A percentile compares a stretch with the other conserved stretches of the same genome.
These are phyloP conservation scores for Mantis religiosa DNA, from an alignment of 2,888 invertebrate species.

Conservation along the genomic window DNA sequence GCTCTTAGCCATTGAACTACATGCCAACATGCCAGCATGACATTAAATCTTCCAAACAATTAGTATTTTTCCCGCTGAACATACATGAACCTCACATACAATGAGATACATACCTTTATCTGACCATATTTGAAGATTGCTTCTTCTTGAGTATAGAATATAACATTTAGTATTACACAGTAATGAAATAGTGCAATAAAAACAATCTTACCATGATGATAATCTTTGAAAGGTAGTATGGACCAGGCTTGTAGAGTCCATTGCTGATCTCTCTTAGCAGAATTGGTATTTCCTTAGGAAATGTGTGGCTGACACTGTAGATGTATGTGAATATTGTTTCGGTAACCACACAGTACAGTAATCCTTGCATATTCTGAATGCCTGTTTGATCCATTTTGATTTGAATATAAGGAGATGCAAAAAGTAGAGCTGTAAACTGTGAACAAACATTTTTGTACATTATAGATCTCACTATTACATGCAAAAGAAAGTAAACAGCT, in stretches of 20 bases:
- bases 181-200: too few relatives aligned
- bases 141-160: too few relatives aligned
- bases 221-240: conserved; percentile 70
- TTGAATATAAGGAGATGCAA: conserved; percentile 60
- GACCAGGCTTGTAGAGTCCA: conserved; percentile 63
- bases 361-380: conserved; percentile 70
- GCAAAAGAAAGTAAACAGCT: too few relatives aligned
- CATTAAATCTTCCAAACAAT: too few relatives aligned
- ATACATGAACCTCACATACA: too few relatives aligned
- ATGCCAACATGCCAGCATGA: too few relatives aligned
- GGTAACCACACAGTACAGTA: conserved; percentile 64
- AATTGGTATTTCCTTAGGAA: conserved; percentile 64
- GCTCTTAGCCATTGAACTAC: too few relatives aligned
- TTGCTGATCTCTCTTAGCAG: conserved; percentile 66
- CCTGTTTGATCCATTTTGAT: conserved; percentile 60
- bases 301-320: conserved; percentile 61
- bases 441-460: conserved; percentile 30
- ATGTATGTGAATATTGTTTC: conserved; percentile 71
- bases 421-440: conserved; percentile 59
- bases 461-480: too few relatives aligned
- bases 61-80: too few relatives aligned
- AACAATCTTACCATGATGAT: conserved; percentile 56
- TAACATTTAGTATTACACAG: too few relatives aligned
- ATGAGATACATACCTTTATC: too few relatives aligned
- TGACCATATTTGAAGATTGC: too few relatives aligned